Conservation (phyloP, 2,797 vertebrate species). For the Limosa lapponica region DNA sequence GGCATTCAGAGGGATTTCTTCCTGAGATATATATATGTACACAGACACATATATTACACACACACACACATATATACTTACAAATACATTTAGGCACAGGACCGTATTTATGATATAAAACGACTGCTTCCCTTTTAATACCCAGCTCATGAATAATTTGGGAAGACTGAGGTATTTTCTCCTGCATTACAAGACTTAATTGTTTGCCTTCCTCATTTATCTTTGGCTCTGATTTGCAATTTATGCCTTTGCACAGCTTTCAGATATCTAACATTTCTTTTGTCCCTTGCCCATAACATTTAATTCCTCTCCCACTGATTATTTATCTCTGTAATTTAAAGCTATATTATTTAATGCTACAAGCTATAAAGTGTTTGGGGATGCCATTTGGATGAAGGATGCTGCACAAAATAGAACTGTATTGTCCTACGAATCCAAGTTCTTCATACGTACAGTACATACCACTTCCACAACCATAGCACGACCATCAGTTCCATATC, state of each 20-base stretch:
- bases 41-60: not conserved
- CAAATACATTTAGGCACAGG: not conserved
- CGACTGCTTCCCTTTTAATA: slow-evolving; percentile 38
- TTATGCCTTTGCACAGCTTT: slow-evolving; percentile 24
- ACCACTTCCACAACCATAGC: not conserved
- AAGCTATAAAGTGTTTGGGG: slow-evolving; percentile 34
- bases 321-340: slow-evolving; percentile 65
- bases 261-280: slow-evolving; percentile 37
- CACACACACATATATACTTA: not conserved
- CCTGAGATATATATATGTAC: not conserved
- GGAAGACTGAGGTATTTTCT: slow-evolving; percentile 23
- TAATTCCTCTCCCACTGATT: slow-evolving; percentile 57
- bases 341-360: slow-evolving; percentile 62
- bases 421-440: slow-evolving; percentile 4
- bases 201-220: slow-evolving; percentile 28
- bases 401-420: slow-evolving; percentile 1
- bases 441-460: not conserved
- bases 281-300: slow-evolving; percentile 50
- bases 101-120: slow-evolving; percentile 35
- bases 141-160: slow-evolving; percentile 48
- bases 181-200: slow-evolving; percentile 12
- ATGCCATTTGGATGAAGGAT: slow-evolving; percentile 48
- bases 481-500: not conserved
- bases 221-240: slow-evolving; percentile 46
- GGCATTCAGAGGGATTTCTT: not conserved